Evolutionary conservation across 2,797 vertebrate species (phyloP), one percentile per base, ranked within the genome.

Genomic region (Falco biarmicus): DNA sequence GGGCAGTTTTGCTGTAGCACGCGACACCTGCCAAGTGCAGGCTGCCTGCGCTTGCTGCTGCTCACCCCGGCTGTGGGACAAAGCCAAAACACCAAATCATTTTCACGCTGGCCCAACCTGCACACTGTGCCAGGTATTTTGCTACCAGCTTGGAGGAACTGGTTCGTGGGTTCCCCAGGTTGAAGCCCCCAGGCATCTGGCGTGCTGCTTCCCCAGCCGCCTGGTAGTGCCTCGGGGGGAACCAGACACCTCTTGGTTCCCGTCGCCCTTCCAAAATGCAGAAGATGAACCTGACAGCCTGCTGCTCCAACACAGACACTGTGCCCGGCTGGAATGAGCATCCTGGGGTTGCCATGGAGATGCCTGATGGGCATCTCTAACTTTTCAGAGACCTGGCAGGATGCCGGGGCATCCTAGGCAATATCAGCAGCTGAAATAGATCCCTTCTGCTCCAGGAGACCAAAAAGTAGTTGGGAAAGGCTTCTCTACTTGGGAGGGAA

Each of bases 331-430:
- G 82, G 68, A 88, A 88, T 60, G 53, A 84, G 56, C 81, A 85
- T 60, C 81, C 63, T 5, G 9, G 13, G 29, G 81, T 87, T 92
- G 54, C 84, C 80, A 69, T 90, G 86, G 92, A 81, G 70, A 89
- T 73, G 69, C 41, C 68, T 82, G 75, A 63, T 64, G 82, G 83
- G 66, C 91, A 93, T 74, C 77, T 86, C 70, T 43, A 89, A 95
- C 39, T 84, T 82, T 81, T 63, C 74, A 56, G 65, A 78, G 43
- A 66, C 15, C 47, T 82, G 81, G 28, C 45, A n/a, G 39, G 51
- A 41, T 74, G 64, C 74, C 0, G 1, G 45, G 50, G 61, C 45
- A 64, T 63, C 61, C 61, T 48, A 24, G 73, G 37, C 59, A 74
- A 22, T 31, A 45, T 61, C 19, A 59, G 39, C 4, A 3, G 21